These are phyloP conservation scores for Hirudo medicinalis DNA, from an alignment of 1,140 invertebrate species.

Conservation along the genomic window DNA sequence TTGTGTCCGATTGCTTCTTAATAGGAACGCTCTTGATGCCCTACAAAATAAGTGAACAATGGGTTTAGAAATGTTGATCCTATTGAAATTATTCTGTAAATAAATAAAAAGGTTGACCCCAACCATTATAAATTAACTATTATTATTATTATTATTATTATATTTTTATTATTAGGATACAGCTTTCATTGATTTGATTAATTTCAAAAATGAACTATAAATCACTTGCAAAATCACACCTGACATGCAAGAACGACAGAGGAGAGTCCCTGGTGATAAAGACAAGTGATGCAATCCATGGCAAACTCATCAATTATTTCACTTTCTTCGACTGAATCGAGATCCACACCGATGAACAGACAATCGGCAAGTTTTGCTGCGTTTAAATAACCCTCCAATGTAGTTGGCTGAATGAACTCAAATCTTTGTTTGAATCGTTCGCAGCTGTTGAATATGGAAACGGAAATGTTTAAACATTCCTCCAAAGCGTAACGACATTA, in stretches of 20 bases:
- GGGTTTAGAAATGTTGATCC: no score
- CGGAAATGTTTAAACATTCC: background rate
- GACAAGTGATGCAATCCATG: background rate
- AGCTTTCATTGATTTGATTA: background rate
- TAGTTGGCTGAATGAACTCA: background rate
- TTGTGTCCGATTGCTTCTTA: slow-evolving; percentile 12
- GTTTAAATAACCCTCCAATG: background rate
- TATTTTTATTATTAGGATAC: background rate
- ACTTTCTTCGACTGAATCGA: background rate
- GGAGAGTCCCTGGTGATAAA: background rate
- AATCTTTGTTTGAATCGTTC: background rate
- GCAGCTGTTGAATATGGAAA: background rate
- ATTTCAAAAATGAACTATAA: background rate
- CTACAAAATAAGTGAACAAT: background rate
- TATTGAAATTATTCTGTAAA: no score
- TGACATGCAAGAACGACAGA: background rate
- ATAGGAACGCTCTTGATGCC: slow-evolving; percentile 13
- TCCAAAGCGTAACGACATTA: background rate
- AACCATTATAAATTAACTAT: background rate
- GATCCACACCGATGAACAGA: background rate
- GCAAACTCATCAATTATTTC: background rate
- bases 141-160: background rate
- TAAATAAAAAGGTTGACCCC: no score
- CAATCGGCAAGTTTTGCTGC: slow-evolving; percentile 4
- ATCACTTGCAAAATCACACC: background rate